These are phyloP conservation scores for Melanostoma scalare DNA, from an alignment of 2,888 invertebrate species.

Conservation along the genomic window DNA sequence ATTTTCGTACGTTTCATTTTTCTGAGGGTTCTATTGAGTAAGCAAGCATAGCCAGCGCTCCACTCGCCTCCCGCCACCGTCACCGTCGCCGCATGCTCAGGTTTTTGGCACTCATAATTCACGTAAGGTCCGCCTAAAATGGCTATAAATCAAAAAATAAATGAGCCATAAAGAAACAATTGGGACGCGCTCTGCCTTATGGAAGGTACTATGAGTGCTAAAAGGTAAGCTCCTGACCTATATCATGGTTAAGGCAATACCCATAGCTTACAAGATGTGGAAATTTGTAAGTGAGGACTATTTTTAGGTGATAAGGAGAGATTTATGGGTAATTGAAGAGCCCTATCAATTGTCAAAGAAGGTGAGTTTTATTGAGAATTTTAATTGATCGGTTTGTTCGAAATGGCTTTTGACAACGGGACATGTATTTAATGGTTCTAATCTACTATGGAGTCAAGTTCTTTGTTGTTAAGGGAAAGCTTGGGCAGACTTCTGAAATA, in stretches of 20 bases:
- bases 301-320: constrained; percentile 52
- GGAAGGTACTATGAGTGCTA: constrained; percentile 54
- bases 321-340: constrained; percentile 66
- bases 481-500: constrained; percentile 3
- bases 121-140: constrained; percentile 69
- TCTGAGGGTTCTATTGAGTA: background rate
- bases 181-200: constrained; percentile 60
- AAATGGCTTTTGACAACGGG: constrained; percentile 63
- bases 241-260: background rate
- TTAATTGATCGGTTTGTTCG: constrained; percentile 67
- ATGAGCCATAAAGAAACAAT: constrained; percentile 73
- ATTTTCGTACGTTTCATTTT: constrained; percentile 26
- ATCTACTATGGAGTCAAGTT: constrained; percentile 42
- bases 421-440: constrained; percentile 60
- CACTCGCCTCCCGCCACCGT: no score
- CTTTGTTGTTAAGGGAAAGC: background rate
- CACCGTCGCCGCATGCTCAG: constrained; percentile 47
- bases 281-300: constrained; percentile 5
- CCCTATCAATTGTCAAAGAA: constrained; percentile 26
- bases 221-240: constrained; percentile 56
- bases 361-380: constrained; percentile 55
- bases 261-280: constrained; percentile 25
- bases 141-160: constrained; percentile 71
- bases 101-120: constrained; percentile 68
- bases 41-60: no score